Base-by-base conservation (phyloP, 2,797 vertebrate species). In the Oryzias sinensis region DNA sequence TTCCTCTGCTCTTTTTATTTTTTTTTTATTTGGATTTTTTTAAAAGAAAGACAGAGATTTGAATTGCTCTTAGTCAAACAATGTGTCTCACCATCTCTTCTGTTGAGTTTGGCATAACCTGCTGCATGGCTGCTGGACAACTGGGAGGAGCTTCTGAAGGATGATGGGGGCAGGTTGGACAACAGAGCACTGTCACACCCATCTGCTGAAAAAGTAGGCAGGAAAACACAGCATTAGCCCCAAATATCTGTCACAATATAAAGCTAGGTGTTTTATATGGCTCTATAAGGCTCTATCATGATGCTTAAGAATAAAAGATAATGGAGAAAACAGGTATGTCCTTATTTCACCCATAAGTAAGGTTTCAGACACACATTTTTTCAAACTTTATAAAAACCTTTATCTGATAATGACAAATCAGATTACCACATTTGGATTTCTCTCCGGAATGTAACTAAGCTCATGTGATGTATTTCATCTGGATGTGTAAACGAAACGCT, bases 101-200 rank as follows among this genome's bases (percentile, higher is more conserved):
- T 80, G 83, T 90, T 89, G 55, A 92, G 87, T 55, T 89, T 92
- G 18, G 88, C 88, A 6, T 88, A 91, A 51, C 86, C 85, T 0
- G 91, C 82, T 4, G 82, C 84, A 2, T 89, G 88, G 61, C 83
- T 90, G 65, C 74, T 72, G 2, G 89, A 88, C 49, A 83, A 51
- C 71, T 82, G 87, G 3, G 91, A 91, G 51, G 91, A 91, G 78
- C 89, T 91, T 53, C 84, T 87, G 75, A 92, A 91, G 73, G 88
- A 89, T 9, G 79, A 71, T 0, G 86, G 74, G 15, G 52, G 81
- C 1, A 91, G 82, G 33, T 59, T 71, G 48, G 87, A 74, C 24
- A 91, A 77, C 70, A 91, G 73, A 0, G 84, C 72, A 6, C 74
- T 80, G 70, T 88, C 87, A 68, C 91, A 92, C 65, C 74, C 74